phyloP scores from a whole-genome alignment of 2,888 invertebrate genomes.

The Aphidius colemani region DNA sequence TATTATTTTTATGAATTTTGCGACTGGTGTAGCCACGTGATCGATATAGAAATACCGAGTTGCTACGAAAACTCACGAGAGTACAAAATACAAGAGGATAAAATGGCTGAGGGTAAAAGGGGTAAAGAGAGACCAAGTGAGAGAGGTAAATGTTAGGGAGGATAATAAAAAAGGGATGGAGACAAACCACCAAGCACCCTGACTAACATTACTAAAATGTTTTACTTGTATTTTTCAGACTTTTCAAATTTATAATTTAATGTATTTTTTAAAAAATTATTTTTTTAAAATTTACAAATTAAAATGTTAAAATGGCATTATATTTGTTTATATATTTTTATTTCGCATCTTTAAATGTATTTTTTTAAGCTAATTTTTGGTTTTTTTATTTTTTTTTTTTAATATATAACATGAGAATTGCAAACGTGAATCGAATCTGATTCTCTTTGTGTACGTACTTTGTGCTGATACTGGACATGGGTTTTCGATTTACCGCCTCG shows the following conservation, averaged over 20 bases:
- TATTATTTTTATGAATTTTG: slow-evolving; percentile 40
- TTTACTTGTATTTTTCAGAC: not conserved
- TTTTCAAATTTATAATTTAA: not conserved
- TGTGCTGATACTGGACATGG: slow-evolving; percentile 20
- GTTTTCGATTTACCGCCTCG: slow-evolving; percentile 30
- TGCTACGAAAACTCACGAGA: slow-evolving; percentile 52
- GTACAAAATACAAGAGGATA: slow-evolving; percentile 34
- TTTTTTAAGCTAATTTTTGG: too few species aligned
- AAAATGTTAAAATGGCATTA: too few species aligned
- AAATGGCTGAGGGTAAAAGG: not conserved
- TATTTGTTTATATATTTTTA: too few species aligned
- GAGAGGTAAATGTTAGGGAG: too few species aligned
- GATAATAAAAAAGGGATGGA: too few species aligned
- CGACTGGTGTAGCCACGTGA: slow-evolving; percentile 51
- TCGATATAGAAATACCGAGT: slow-evolving; percentile 55
- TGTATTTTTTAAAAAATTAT: too few species aligned
- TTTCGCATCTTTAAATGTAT: too few species aligned
- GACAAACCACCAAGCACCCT: too few species aligned
- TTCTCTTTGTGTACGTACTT: slow-evolving; percentile 1
- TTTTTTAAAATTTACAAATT: too few species aligned
- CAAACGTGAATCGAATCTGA: slow-evolving; percentile 3
- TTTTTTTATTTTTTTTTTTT: too few species aligned
- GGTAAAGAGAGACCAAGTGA: too few species aligned
- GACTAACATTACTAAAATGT: not conserved
- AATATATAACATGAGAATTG: too few species aligned